Percentiles rank a stretch among this genome's conserved stretches.
Conservation (phyloP, 2,113 vertebrate species). For the zebrafish (Danio rerio) region DNA sequence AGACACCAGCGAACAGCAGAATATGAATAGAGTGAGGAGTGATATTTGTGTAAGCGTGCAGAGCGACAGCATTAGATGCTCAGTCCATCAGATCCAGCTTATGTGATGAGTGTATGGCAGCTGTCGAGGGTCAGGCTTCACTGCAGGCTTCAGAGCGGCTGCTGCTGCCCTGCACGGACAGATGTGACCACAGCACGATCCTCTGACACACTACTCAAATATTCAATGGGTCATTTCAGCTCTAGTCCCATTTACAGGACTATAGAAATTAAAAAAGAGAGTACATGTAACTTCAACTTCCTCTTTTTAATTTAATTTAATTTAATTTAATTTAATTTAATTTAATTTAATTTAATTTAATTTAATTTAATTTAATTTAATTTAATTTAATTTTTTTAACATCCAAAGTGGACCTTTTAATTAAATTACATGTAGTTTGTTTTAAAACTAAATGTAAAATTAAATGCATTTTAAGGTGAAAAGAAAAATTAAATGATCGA, state of each 20-base stretch:
- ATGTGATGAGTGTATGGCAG: conserved; percentile 33
- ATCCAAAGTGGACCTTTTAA: background rate
- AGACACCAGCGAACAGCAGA: background rate
- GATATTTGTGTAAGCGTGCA: background rate
- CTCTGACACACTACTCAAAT: background rate
- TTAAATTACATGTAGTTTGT: background rate
- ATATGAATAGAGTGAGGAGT: background rate
- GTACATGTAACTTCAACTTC: no score
- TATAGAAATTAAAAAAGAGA: no score
- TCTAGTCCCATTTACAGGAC: no score
- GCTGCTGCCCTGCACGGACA: conserved; percentile 30
- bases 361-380: no score
- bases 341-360: no score
- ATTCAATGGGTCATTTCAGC: no score
- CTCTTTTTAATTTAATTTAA: no score
- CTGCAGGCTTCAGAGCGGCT: conserved; percentile 27
- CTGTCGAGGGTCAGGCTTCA: conserved; percentile 28
- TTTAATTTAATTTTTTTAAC: no score
- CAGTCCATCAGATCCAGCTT: conserved; percentile 15
- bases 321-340: no score
- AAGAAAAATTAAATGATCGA: no score
- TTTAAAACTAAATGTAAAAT: no score
- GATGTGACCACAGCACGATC: conserved; percentile 44
- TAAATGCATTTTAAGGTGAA: no score
- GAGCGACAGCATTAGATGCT: background rate